Evolutionary conservation across 2,888 invertebrate species (phyloP), one percentile per base, ranked within the genome.

Genomic region (Eilema caniola): DNA sequence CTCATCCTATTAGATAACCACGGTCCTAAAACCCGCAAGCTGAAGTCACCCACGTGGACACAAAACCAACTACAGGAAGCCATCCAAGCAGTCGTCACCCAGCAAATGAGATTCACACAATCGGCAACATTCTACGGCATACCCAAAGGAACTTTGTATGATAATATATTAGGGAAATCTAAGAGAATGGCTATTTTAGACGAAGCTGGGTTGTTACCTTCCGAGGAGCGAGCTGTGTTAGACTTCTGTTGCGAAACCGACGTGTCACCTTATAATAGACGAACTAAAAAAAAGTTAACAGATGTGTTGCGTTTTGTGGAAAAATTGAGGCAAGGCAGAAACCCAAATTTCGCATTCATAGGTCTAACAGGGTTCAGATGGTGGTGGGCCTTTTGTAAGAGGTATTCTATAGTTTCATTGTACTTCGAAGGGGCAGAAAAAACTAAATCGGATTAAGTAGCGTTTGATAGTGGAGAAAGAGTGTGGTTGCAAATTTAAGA

Each of bases 371-470:
- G 97, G 0, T 97, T 97, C 84, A 92, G 97, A 20, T 97, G 97
- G 97, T 97, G 97, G 97, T 97, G 97, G 97, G 97, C 97, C 0
- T 97, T 97, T 85, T 97, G 97, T 92, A 97, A 97, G 90, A 97
- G 97, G 85, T 97, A 97, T 91, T 97, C 97, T 70, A 97, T 97
- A 75, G 97, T 97, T 1, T 97, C 97, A 0, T 71, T 93, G 2
- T 91, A 89, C 78, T 93, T 91, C 56, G 90, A 92, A 71, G 87
- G 85, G 0, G 68, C n/a, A n/a, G 47, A 84, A 47, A 90, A 88
- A 71, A 69, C 73, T 14, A 89, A 86, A 68, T 56, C 23, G 4
- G 84, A 71, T 59, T 53, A 83, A 7, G 90, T 88, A 78, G 78
- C 88, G 4, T 90, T 90, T 70, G 75, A 83, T 25, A n/a, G 88